Conservation (phyloP, 2,797 vertebrate species). For the Oophaga sylvatica region DNA sequence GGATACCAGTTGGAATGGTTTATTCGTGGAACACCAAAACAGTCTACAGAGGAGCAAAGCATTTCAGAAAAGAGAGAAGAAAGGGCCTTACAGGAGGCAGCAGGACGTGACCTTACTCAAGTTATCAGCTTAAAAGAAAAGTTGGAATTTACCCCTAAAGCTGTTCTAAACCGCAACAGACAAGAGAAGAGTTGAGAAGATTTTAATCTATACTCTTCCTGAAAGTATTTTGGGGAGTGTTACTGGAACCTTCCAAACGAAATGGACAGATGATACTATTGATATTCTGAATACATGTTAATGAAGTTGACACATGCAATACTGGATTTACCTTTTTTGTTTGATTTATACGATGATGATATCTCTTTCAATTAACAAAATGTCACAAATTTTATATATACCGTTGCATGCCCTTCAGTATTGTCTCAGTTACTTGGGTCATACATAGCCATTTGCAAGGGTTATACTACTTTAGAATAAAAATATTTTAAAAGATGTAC, state of each 20-base stretch:
- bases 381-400: background rate
- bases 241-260: background rate
- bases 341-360: background rate
- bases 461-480: constrained; percentile 15
- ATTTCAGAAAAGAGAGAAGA: constrained; percentile 91
- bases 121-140: constrained; percentile 95
- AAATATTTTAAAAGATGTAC: background rate
- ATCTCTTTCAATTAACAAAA: background rate
- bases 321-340: background rate
- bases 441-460: background rate
- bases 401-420: background rate
- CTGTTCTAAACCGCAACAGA: constrained; percentile 92
- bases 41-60: constrained; percentile 80
- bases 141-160: constrained; percentile 91
- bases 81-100: constrained; percentile 87
- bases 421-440: background rate
- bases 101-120: constrained; percentile 85
- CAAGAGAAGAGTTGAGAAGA: constrained; percentile 83
- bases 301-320: background rate
- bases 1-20: constrained; percentile 95
- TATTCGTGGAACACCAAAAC: constrained; percentile 81
- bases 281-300: background rate
- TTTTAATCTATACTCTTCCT: background rate
- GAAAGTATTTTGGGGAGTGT: background rate
- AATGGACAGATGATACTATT: too few relatives aligned